phyloP scores from a whole-genome alignment of 2,888 invertebrate species.

The Dusona sp. region DNA sequence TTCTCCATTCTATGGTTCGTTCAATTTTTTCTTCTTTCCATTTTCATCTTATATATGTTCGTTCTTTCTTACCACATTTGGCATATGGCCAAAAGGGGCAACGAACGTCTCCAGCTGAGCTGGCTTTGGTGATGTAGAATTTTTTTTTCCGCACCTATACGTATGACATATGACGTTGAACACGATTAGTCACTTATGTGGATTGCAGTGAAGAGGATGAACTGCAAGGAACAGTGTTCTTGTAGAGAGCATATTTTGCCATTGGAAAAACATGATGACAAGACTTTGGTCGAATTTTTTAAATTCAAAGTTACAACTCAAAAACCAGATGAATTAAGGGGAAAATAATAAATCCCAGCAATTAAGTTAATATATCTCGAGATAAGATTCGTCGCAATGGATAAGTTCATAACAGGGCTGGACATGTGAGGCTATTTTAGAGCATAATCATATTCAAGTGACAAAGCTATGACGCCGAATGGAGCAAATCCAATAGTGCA shows the following conservation, averaged over 20 bases:
- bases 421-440: neutral
- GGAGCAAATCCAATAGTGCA: neutral
- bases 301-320: neutral
- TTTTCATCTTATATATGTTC: neutral
- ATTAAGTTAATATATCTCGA: neutral
- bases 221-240: neutral
- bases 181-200: slow-evolving; percentile 48
- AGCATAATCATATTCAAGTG: neutral
- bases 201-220: neutral
- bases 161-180: slow-evolving; percentile 31
- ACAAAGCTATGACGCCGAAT: neutral
- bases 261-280: neutral
- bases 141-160: slow-evolving; percentile 24
- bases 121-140: slow-evolving; percentile 14
- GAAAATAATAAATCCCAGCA: neutral
- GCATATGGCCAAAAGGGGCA: slow-evolving; percentile 41
- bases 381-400: neutral
- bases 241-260: neutral
- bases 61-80: slow-evolving; percentile 26
- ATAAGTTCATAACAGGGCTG: neutral
- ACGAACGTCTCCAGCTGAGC: slow-evolving; percentile 34
- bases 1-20: neutral
- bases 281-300: no score
- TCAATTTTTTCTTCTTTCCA: slow-evolving; percentile 6
- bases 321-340: neutral